Percentiles rank a stretch among this genome's conserved stretches.
phyloP scores from a whole-genome alignment of 2,888 invertebrate genomes.

The Melolontha melolontha region DNA sequence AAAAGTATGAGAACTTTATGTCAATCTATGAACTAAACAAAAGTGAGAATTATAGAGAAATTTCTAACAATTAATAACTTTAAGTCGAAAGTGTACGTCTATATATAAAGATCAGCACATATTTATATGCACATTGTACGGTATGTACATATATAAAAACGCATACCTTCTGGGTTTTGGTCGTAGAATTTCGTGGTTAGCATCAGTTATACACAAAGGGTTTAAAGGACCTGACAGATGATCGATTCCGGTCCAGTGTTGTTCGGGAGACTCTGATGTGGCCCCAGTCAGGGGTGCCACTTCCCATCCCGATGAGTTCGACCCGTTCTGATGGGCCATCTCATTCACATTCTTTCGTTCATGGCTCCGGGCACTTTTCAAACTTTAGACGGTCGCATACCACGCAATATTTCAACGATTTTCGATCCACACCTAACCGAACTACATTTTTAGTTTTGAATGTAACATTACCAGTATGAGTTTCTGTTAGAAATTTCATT shows the following conservation, averaged over 20 bases:
- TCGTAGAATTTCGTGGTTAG: conserved; percentile 86
- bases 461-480: conserved; percentile 7
- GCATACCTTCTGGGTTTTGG: conserved; percentile 85
- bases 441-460: conserved; percentile 15
- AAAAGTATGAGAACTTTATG: conserved; percentile 27
- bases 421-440: conserved; percentile 16
- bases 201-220: conserved; percentile 76
- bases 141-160: conserved; percentile 1
- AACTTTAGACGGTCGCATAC: conserved; percentile 49
- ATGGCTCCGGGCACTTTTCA: conserved; percentile 50
- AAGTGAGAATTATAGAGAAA: conserved; percentile 11
- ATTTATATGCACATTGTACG: no score
- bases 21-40: conserved; percentile 4
- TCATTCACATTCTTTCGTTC: conserved; percentile 51
- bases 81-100: not conserved
- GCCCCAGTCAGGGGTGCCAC: conserved; percentile 54
- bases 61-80: conserved; percentile 14
- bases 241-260: conserved; percentile 68
- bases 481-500: conserved; percentile 34
- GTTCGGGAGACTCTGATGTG: conserved; percentile 55
- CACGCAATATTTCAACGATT: conserved; percentile 35
- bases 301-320: conserved; percentile 57
- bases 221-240: conserved; percentile 73
- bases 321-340: conserved; percentile 58
- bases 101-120: no score